phyloP scores from a whole-genome alignment of 2,888 invertebrate genomes.

The Zelleria hepariella region DNA sequence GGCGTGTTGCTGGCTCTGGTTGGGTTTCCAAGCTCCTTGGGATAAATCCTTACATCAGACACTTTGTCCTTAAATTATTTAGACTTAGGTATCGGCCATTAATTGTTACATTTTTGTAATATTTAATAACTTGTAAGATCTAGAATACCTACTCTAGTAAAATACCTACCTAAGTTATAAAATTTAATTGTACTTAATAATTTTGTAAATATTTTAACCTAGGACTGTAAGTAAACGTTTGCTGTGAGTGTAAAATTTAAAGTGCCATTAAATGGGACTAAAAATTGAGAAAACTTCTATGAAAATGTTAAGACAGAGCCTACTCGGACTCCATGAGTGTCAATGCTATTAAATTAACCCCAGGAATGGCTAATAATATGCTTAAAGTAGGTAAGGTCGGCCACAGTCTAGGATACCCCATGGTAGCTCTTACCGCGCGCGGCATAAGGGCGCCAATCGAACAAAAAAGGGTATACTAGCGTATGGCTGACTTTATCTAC shows the following conservation, averaged over 20 bases:
- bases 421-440: no score
- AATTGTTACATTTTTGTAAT: not conserved
- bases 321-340: not conserved
- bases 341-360: not conserved
- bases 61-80: not conserved
- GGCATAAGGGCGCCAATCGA: no score
- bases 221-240: conserved; percentile 17
- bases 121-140: not conserved
- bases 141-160: not conserved
- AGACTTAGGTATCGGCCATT: not conserved
- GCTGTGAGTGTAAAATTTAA: conserved; percentile 26
- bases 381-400: no score
- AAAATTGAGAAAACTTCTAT: not conserved
- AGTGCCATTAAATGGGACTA: conserved; percentile 19
- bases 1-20: no score
- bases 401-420: no score
- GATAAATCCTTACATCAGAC: no score
- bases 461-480: no score
- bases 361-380: not conserved
- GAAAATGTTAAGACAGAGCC: not conserved
- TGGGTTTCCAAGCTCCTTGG: no score
- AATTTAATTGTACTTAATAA: not conserved
- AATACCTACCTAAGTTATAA: not conserved
- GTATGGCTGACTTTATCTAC: no score
- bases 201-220: not conserved